These are phyloP conservation scores for Megalopta genalis DNA, from an alignment of 1,140 invertebrate species.

Conservation along the genomic window DNA sequence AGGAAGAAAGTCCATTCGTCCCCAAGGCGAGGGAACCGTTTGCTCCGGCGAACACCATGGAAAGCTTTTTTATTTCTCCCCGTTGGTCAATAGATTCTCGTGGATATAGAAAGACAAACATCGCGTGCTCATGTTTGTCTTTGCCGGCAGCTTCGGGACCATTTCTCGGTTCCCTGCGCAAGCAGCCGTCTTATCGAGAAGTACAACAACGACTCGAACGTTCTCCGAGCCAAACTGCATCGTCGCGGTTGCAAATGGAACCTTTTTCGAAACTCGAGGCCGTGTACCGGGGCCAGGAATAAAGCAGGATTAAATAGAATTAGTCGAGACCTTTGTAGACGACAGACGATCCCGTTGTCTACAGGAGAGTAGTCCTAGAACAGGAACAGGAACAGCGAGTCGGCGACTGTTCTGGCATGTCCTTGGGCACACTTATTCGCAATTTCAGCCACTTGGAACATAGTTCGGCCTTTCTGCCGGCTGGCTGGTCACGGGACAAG, in stretches of 20 bases:
- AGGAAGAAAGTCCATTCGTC: not conserved
- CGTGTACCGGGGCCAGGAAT: too few relatives aligned
- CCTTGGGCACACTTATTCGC: constrained; percentile 8
- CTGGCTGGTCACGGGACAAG: not conserved
- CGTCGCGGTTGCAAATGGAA: too few relatives aligned
- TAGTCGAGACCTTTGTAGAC: constrained; percentile 3
- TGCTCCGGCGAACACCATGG: not conserved
- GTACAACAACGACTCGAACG: not conserved
- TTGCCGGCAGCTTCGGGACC: not conserved
- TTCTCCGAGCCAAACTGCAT: too few relatives aligned
- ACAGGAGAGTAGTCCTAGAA: too few relatives aligned
- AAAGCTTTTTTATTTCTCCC: constrained; percentile 23
- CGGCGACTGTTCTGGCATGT: constrained; percentile 4
- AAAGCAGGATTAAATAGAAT: not conserved
- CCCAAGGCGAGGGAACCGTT: not conserved
- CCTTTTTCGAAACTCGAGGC: too few relatives aligned
- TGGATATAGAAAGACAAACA: constrained; percentile 24
- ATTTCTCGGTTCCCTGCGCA: not conserved
- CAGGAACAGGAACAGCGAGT: constrained; percentile 1
- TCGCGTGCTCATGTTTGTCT: constrained; percentile 5
- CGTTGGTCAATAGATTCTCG: constrained; percentile 5
- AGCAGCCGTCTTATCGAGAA: not conserved
- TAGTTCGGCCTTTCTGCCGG: not conserved
- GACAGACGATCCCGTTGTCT: not conserved
- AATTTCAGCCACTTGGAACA: constrained; percentile 12